Evolutionary conservation across 2,888 invertebrate genomes (phyloP).

Genomic region (Chrysina gloriosa): DNA sequence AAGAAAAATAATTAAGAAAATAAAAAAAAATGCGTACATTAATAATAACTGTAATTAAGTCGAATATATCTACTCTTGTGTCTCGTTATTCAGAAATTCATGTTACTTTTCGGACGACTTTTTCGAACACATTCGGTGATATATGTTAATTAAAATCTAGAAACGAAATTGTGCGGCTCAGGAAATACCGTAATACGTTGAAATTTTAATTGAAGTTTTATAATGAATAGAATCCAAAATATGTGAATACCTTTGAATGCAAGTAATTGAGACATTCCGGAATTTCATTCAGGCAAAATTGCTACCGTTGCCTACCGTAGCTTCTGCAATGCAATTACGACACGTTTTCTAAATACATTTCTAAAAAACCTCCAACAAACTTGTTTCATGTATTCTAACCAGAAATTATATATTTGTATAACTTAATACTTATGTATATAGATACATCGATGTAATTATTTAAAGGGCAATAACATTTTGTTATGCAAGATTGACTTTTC

Average conservation of each 20-base stretch:
- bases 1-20: constrained; percentile 16
- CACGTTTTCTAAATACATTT: too few relatives aligned
- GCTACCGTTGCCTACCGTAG: too few relatives aligned
- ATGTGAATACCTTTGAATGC: neutral
- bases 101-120: neutral
- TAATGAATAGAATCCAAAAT: constrained; percentile 15
- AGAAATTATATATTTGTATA: too few relatives aligned
- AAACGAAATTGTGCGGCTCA: neutral
- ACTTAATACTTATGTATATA: too few relatives aligned
- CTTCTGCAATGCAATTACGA: too few relatives aligned
- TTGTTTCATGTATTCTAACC: too few relatives aligned
- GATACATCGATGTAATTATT: too few relatives aligned
- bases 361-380: too few relatives aligned
- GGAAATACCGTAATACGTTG: constrained; percentile 3
- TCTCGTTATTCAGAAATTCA: constrained; percentile 29
- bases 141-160: constrained; percentile 33
- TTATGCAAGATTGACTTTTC: too few relatives aligned
- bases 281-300: neutral
- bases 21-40: constrained; percentile 8
- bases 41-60: constrained; percentile 34
- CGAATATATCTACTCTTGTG: constrained; percentile 15
- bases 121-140: constrained; percentile 14
- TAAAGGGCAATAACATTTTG: too few relatives aligned
- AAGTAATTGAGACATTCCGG: neutral
- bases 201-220: neutral